Evolutionary conservation across 2,888 invertebrate genomes (phyloP), one percentile per base, ranked within the genome.

Genomic region (Meghimatium bilineatum): DNA sequence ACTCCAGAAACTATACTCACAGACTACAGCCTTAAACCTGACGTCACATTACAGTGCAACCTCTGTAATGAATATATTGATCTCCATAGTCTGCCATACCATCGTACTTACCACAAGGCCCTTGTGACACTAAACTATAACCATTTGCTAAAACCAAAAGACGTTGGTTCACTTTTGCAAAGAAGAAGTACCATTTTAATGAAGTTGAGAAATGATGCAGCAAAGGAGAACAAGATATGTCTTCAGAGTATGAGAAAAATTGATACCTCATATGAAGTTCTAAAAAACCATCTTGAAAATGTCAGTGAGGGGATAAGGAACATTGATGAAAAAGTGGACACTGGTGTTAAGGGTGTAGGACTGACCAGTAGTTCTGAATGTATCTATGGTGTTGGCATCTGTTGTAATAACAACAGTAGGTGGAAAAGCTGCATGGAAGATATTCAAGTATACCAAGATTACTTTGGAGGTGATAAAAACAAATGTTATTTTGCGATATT

Each of bases 401-500:
- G 91, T 69, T 88, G 89, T 20, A 87, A 87, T 83, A 86, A 87
- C 49, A 93, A 93, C 84, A 88, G 89, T 20, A 85, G 83, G n/a
- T 93, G 92, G 92, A 93, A 93, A 82, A 90, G 88, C 26, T 84
- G 88, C 32, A 93, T 93, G 93, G 93, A 93, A 81, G 93, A 93
- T 86, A 89, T 91, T 0, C 85, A 89, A 34, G 90, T 91, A 12
- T 93, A 90, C 78, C 92, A 93, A 77, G 92, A 93, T 83, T 89
- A 86, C 76, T 92, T 92, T 88, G 93, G 92, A 1, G 91, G 91
- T 20, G 92, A 93, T 81, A 84, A 77, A 32, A 88, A 88, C 74
- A 93, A 93, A 86, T 91, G 91, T 82, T 93, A 90, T 78, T 83
- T 92, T 77, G 93, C 89, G 0, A 52, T 93, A 10, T 93, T 91